Evolutionary conservation across 1,140 invertebrate genomes (phyloP).

Genomic region (Solenopsis fugax): DNA sequence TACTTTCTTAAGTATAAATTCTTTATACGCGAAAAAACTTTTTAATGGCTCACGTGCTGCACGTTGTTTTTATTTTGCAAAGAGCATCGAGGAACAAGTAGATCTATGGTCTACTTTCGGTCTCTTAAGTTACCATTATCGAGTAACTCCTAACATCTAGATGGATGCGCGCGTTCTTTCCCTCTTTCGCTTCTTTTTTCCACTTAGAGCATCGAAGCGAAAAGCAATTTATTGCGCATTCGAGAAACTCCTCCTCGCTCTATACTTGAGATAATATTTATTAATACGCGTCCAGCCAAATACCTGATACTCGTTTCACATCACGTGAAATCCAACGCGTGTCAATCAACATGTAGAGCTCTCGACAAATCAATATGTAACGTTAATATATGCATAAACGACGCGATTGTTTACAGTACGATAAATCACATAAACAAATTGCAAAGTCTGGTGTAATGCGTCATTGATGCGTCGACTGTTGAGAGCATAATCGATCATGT

Average conservation of each 20-base stretch:
- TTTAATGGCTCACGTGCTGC: neutral
- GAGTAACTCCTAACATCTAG: conserved; percentile 12
- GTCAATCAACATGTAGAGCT: neutral
- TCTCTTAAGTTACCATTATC: conserved; percentile 61
- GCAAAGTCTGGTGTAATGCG: conserved; percentile 34
- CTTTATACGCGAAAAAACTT: conserved; percentile 2
- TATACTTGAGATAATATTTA: conserved; percentile 39
- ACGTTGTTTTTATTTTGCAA: neutral
- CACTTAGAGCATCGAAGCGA: neutral
- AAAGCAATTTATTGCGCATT: neutral
- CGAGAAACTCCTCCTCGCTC: neutral
- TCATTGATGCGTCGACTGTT: conserved; percentile 22
- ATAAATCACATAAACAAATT: conserved; percentile 52
- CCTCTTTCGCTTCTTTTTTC: conserved; percentile 15
- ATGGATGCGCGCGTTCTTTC: conserved; percentile 9
- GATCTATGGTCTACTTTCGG: conserved; percentile 50
- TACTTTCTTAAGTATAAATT: too few relatives aligned
- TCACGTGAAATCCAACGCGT: conserved; percentile 7
- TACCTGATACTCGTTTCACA: neutral
- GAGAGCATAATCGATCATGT: conserved; percentile 37
- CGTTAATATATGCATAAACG: conserved; percentile 35
- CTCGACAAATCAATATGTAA: conserved; percentile 18
- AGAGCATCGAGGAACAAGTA: conserved; percentile 39
- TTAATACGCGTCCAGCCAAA: conserved; percentile 5
- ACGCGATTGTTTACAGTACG: conserved; percentile 38